Evolutionary conservation across 2,113 vertebrate genomes (phyloP), one percentile per base, ranked within the genome.

Genomic region (Sylvilagus bachmani): DNA sequence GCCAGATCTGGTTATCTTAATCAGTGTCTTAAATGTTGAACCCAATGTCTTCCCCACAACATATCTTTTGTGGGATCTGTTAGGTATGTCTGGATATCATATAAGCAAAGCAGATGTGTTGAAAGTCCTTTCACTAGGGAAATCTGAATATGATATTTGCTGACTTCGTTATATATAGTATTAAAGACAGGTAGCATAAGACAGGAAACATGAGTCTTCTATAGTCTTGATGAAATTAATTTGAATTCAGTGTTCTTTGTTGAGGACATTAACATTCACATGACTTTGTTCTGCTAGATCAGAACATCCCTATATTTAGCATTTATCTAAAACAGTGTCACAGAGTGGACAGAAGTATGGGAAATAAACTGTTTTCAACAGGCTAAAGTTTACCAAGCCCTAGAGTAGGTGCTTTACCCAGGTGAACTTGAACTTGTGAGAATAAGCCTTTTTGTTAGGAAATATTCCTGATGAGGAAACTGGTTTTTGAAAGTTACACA

Each of bases 171-270:
- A n/a, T 74, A 31, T 71, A 21, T 4, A 62, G 13, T 78, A 29
- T 89, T 88, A 86, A 88, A 82, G 89, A 81, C 86, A 51, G 61
- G 44, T 93, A 44, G 19, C 12, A 75, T n/a, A 53, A 14, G n/a
- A 11, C 11, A 16, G 64, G 29, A 19, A 93, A 51, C 94, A 53
- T 22, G 36, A 74, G 10, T 86, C 79, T 89, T 75, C 58, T 71
- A 27, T 36, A 79, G 51, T n/a, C 58, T 64, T 89, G 83, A 80
- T 66, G 81, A 62, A 71, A 78, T 73, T n/a, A 79, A 86, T 82
- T 80, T 91, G 7, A n/a, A 66, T 44, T 29, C 49, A 69, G 1
- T 86, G 7, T 78, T 83, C 51, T 29, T 94, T 88, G 24, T n/a
- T 85, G 11, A 62, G 22, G 5, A 89, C 6, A 83, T 92, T 58